These are phyloP conservation scores for Phrixothrix hirtus DNA, from an alignment of 2,888 invertebrate species.

Conservation along the genomic window DNA sequence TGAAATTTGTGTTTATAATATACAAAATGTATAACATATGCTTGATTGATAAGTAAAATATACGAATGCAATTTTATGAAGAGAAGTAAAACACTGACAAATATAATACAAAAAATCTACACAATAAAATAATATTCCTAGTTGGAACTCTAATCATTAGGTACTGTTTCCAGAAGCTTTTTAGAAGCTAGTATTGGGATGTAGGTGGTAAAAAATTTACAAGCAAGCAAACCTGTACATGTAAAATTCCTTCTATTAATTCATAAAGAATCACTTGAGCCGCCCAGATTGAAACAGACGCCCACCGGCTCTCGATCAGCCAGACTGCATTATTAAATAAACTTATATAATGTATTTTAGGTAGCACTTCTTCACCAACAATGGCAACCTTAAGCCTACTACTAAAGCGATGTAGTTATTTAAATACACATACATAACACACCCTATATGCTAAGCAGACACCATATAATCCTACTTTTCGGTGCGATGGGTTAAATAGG, in stretches of 20 bases:
- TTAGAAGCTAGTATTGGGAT: constrained; percentile 16
- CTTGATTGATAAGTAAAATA: constrained; percentile 16
- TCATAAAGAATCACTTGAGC: constrained; percentile 31
- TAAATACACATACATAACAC: constrained; percentile 33
- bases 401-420: constrained; percentile 31
- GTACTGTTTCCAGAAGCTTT: constrained; percentile 8
- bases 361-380: constrained; percentile 36
- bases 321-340: constrained; percentile 30
- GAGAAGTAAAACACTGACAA: constrained; percentile 4
- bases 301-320: constrained; percentile 28
- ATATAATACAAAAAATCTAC: too few relatives aligned
- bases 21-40: constrained; percentile 4
- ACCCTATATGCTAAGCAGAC: constrained; percentile 35
- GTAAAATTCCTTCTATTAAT: constrained; percentile 32
- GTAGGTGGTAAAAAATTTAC: constrained; percentile 26
- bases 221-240: constrained; percentile 22
- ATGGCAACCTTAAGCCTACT: constrained; percentile 32
- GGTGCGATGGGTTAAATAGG: too few relatives aligned
- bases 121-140: too few relatives aligned
- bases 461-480: constrained; percentile 6
- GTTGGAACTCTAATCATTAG: too few relatives aligned
- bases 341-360: constrained; percentile 32
- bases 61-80: background rate
- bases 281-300: constrained; percentile 29
- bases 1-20: constrained; percentile 4